Base-by-base conservation (phyloP, 2,888 invertebrate species). In the Nomada ferruginata region DNA sequence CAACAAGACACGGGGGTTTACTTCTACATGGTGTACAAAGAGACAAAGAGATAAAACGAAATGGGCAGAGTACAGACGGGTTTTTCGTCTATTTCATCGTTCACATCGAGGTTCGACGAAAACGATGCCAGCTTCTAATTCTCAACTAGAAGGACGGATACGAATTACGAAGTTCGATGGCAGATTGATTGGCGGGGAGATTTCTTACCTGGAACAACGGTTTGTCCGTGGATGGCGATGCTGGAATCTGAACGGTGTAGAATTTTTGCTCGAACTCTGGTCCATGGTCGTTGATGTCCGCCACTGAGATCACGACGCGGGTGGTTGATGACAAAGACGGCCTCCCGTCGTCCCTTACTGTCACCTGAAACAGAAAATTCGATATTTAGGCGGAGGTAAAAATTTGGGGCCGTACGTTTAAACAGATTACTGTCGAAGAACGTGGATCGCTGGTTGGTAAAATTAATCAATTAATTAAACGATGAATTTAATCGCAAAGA, bases 281-380 rank as follows among this genome's bases (percentile, higher is more conserved):
- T 82, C 96, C 95, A 94, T 98, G 97, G 94, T 98, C 98, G 94
- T 98, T 98, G 89, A 97, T 94, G 93, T 98, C 98, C 60, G 95
- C 95, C 47, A 99, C 96, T 79, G 95, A 94, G 57, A 99, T 96
- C 80, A 96, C 96, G 69, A 99, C 97, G 88, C 97, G 95, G 71
- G 97, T 97, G 47, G 97, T 96, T 61, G 97, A 97, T 59, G 96
- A 96, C 87, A 98, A 94, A 84, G 95, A 94, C 10, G 97, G 97
- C 15, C 93, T 94, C 13, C 96, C 97, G 91, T 97, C 97, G 94
- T 99, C 99, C 73, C 95, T 96, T 85, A 98, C 97, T 79, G 95
- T 95, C 83, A 96, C 94, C 96, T 96, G 91, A 23, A 92, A 77
- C 69, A 82, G n/a, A 65, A 57, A 72, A 66, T 77, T 60, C 29